phyloP scores from a whole-genome alignment of 2,888 invertebrate species.

The Caenorhabditis sulstoni region DNA sequence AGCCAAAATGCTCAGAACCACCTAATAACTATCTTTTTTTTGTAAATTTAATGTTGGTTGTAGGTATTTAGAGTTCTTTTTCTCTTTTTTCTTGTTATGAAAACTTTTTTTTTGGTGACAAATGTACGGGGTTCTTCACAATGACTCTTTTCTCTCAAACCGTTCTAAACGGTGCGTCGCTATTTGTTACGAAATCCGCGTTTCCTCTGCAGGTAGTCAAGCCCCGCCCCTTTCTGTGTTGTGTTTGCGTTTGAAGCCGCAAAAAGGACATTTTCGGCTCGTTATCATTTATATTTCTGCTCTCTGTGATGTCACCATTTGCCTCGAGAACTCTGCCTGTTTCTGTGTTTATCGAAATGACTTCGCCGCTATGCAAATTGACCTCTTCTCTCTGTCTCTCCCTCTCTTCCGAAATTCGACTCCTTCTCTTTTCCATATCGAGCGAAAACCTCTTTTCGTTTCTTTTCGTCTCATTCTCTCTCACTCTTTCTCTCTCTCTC shows the following conservation, averaged over 20 bases:
- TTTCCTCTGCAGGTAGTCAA: neutral
- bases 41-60: neutral
- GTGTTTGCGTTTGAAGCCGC: neutral
- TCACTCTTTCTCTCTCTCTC: slow-evolving; percentile 4
- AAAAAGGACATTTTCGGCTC: slow-evolving; percentile 15
- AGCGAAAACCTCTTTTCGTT: slow-evolving; percentile 23
- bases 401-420: no score
- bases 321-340: no score
- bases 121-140: no score
- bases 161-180: slow-evolving; percentile 9
- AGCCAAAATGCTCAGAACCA: slow-evolving; percentile 78
- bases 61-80: slow-evolving; percentile 10
- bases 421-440: neutral
- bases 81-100: slow-evolving; percentile 12
- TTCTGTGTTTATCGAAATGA: slow-evolving; percentile 9
- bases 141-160: slow-evolving; percentile 2
- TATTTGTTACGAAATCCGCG: slow-evolving; percentile 1
- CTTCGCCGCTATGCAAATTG: slow-evolving; percentile 32
- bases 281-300: neutral
- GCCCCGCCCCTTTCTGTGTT: no score
- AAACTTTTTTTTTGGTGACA: slow-evolving; percentile 5
- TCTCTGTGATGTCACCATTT: slow-evolving; percentile 22
- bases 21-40: slow-evolving; percentile 35
- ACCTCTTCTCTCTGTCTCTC: neutral
- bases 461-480: slow-evolving; percentile 8